These are phyloP conservation scores for Coelinius sp. DNA, from an alignment of 2,888 invertebrate species.

Conservation along the genomic window DNA sequence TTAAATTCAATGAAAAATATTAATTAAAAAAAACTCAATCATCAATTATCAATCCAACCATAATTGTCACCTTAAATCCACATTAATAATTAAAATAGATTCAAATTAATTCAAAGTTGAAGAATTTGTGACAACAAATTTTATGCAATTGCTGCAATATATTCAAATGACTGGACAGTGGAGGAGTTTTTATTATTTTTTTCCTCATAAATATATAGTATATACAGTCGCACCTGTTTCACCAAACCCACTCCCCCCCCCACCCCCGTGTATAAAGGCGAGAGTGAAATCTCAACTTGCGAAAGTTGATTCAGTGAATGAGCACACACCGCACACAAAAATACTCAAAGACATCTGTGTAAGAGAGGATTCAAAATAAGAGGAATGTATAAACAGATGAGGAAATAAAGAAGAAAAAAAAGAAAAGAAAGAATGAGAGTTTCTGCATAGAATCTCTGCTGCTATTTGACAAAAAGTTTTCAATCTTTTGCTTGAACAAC, in stretches of 20 bases:
- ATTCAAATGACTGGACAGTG: constrained; percentile 21
- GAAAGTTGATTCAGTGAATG: constrained; percentile 48
- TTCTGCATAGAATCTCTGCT: constrained; percentile 9
- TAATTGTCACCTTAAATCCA: neutral
- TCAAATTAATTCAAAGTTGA: neutral
- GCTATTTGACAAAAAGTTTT: constrained; percentile 15
- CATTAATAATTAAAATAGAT: neutral
- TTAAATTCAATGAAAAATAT: too few relatives aligned
- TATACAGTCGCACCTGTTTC: constrained; percentile 44
- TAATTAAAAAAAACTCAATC: neutral
- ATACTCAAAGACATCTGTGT: constrained; percentile 3
- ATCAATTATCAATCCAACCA: too few relatives aligned
- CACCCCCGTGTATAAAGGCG: constrained; percentile 23
- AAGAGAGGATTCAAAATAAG: constrained; percentile 34
- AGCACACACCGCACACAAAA: constrained; percentile 33
- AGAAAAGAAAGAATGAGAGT: constrained; percentile 20
- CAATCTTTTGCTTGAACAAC: neutral
- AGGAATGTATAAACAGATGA: neutral
- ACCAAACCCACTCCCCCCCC: constrained; percentile 4
- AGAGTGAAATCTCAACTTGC: constrained; percentile 46
- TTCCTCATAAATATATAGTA: constrained; percentile 37
- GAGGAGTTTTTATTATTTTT: constrained; percentile 33
- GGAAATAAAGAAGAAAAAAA: too few relatives aligned
- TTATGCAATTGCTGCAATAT: constrained; percentile 1
- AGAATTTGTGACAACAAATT: neutral